A percentile compares a stretch with the other conserved stretches of the same genome.
These are phyloP conservation scores for Eupithecia tripunctaria DNA, from an alignment of 2,888 invertebrate species.

Conservation along the genomic window DNA sequence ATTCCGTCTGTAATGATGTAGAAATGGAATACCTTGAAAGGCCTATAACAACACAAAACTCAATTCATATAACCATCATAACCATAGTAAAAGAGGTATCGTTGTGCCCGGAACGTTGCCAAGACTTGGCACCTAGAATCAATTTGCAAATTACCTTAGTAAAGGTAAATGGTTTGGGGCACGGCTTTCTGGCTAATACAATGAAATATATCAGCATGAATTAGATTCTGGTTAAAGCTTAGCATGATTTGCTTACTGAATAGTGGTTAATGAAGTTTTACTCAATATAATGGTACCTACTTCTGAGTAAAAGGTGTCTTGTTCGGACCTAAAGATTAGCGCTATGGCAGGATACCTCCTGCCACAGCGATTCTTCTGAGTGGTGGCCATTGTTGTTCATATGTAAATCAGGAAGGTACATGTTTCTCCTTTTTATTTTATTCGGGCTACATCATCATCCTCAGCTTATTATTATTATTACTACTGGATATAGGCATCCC, in stretches of 20 bases:
- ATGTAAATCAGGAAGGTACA: neutral
- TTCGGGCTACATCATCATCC: neutral
- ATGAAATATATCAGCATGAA: constrained; percentile 20
- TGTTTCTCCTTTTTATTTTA: neutral
- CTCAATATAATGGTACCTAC: neutral
- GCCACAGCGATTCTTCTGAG: neutral
- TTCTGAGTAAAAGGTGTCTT: neutral
- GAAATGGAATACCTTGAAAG: neutral
- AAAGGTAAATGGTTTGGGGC: constrained; percentile 36
- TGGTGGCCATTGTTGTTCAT: neutral
- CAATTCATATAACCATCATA: neutral
- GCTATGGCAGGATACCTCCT: neutral
- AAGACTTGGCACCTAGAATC: constrained; percentile 55
- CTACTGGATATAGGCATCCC: too few species aligned
- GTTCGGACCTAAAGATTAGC: neutral
- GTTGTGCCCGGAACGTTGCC: constrained; percentile 48
- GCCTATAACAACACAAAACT: constrained; percentile 33
- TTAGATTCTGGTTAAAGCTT: constrained; percentile 8
- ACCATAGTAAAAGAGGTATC: constrained; percentile 21
- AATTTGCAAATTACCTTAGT: constrained; percentile 59
- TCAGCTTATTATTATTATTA: too few species aligned
- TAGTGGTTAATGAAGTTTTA: neutral
- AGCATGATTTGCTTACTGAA: neutral
- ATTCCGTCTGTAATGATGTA: neutral
- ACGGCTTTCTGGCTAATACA: constrained; percentile 23